Evolutionary conservation across 2,113 vertebrate genomes (phyloP), one percentile per base, ranked within the genome.

Genomic region (Cettia cetti): DNA sequence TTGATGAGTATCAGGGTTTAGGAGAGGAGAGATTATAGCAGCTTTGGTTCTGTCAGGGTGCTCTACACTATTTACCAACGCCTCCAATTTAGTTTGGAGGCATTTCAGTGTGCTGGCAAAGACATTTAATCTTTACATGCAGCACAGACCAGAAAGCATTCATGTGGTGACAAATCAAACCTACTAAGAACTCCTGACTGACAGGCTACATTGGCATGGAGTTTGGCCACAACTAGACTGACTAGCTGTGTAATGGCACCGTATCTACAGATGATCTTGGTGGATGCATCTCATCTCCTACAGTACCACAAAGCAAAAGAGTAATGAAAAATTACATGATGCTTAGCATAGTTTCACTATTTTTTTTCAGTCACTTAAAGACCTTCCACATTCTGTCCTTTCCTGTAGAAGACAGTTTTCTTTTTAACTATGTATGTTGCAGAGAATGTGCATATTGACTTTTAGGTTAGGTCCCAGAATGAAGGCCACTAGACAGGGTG

Each of bases 1-100:
- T 44, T 5, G 1, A 15, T 11, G 8, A 49, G 30, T 20, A 7
- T 35, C 1, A 1, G 9, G 1, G 0, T 27, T 50, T 28, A 12
- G 31, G 33, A 59, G 30, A 37, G 13, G 37, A 65, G 35, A 39
- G 30, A 39, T 22, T 24, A 18, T 35, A 70, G 31, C 30, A 71
- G 52, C 30, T 85, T 75, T 60, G 33, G 20, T 86, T 89, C 54
- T 82, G 50, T 37, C 37, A 49, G 40, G 24, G 42, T 57, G 45
- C 44, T 83, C 27, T 37, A 52, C 50, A 19, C 5, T 63, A 24
- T 74, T 65, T 61, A 54, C n/a, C 1, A 1, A 40, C 22, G 47
- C 15, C 22, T 74, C n/a, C 9, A 7, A 4, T 78, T 65, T 33
- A 33, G 24, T 37, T 56, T 60, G 64, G 54, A 90, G 45, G 39